Percentiles rank a stretch among this genome's conserved stretches.
These are phyloP conservation scores for Tokudaia tokunoshimensis DNA, from an alignment of 2,797 vertebrate genomes.

Conservation along the genomic window DNA sequence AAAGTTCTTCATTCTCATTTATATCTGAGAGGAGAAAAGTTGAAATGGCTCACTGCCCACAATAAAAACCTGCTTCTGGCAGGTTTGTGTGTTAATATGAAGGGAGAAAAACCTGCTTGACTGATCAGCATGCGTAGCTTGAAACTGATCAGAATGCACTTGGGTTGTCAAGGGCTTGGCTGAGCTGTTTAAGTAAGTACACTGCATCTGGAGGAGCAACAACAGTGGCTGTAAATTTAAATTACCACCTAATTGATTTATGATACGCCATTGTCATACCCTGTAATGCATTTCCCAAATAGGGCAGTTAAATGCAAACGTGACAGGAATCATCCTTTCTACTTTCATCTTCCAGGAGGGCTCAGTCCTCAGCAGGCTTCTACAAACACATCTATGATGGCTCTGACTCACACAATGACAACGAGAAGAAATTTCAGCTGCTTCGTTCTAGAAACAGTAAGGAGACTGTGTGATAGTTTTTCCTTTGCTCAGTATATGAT, in stretches of 20 bases:
- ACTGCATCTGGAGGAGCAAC: slow-evolving; percentile 54
- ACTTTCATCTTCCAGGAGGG: not conserved
- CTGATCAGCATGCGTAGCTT: not conserved
- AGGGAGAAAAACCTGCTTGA: not conserved
- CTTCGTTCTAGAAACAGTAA: not conserved
- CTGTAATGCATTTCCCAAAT: slow-evolving; percentile 45
- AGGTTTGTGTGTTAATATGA: not conserved
- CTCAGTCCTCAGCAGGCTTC: not conserved
- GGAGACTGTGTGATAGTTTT: not conserved
- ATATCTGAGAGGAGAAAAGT: not conserved
- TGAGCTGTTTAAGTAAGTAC: slow-evolving; percentile 64
- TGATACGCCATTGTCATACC: not conserved
- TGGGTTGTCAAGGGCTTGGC: slow-evolving; percentile 40
- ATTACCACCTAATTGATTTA: slow-evolving; percentile 51
- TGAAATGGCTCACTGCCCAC: not conserved
- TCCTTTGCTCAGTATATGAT: not conserved
- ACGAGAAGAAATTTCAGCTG: not conserved
- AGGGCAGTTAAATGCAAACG: not conserved
- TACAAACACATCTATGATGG: not conserved
- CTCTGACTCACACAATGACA: not conserved
- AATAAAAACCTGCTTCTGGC: not conserved
- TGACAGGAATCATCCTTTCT: not conserved
- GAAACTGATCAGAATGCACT: not conserved
- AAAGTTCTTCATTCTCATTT: not conserved
- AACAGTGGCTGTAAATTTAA: slow-evolving; percentile 55